Conservation (phyloP, 2,113 vertebrate species). For the Platysteira castanea region DNA sequence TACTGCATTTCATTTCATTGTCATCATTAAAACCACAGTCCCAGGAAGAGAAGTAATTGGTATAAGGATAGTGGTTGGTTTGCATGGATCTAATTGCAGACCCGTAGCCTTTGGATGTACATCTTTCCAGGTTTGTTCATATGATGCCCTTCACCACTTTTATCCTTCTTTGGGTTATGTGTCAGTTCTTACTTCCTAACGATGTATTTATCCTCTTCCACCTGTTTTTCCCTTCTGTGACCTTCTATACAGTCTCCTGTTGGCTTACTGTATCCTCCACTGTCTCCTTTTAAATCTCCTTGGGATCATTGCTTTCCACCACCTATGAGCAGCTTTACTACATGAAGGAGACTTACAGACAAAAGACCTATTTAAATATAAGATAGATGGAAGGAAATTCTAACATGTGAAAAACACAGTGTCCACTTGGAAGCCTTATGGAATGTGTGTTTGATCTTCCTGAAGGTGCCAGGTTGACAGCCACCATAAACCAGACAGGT, state of each 20-base stretch:
- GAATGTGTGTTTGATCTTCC: not conserved
- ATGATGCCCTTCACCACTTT: not conserved
- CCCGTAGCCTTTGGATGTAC: not conserved
- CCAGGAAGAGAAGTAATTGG: accelerated
- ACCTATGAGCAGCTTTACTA: not conserved
- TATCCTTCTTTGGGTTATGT: not conserved
- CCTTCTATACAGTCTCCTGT: not conserved
- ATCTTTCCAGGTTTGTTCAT: not conserved
- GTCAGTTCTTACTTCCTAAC: not conserved
- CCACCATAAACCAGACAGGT: not conserved
- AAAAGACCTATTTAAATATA: not conserved
- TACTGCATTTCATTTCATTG: not conserved
- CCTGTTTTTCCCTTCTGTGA: not conserved
- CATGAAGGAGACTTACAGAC: not conserved
- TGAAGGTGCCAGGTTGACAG: not conserved
- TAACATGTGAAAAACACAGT: not conserved
- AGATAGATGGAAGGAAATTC: not conserved
- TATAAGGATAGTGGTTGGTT: not conserved
- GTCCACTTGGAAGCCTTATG: not conserved
- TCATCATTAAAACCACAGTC: not conserved
- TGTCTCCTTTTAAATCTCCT: not conserved
- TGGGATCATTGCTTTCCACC: not conserved
- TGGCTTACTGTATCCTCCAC: not conserved
- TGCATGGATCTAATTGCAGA: not conserved
- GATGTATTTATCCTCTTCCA: not conserved